Evolutionary conservation across 1,140 invertebrate species (phyloP).

Genomic region (Drosophila subobscura): DNA sequence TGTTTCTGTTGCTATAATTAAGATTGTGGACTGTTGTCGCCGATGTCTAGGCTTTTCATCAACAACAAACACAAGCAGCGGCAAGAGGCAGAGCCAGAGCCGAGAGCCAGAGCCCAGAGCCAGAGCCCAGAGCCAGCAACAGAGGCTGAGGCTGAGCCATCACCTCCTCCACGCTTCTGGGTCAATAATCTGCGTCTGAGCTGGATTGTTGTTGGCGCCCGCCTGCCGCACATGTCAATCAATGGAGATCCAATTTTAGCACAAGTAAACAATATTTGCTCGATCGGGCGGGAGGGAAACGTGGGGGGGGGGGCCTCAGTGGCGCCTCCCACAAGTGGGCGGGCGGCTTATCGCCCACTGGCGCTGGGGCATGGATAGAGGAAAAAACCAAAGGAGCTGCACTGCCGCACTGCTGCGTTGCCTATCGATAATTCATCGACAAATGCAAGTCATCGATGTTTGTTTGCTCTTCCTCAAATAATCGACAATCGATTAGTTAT

Average conservation of each 20-base stretch:
- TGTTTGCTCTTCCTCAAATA: no score
- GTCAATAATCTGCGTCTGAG: constrained; percentile 78
- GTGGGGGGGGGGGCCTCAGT: background rate
- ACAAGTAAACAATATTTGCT: constrained; percentile 79
- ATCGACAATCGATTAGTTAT: no score
- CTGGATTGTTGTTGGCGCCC: constrained; percentile 57
- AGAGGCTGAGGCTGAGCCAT: constrained; percentile 5
- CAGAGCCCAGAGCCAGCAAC: background rate
- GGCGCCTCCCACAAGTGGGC: constrained; percentile 29
- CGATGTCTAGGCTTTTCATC: constrained; percentile 68
- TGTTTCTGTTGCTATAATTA: constrained; percentile 19
- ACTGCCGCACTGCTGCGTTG: background rate
- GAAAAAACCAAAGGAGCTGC: constrained; percentile 31
- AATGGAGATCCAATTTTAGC: constrained; percentile 81
- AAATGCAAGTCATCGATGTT: constrained; percentile 9
- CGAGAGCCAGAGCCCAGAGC: constrained; percentile 7
- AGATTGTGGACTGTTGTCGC: constrained; percentile 56
- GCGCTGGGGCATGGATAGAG: constrained; percentile 23
- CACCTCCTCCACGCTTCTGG: constrained; percentile 68
- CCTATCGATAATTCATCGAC: background rate
- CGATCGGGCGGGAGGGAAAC: constrained; percentile 19
- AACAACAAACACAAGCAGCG: constrained; percentile 42
- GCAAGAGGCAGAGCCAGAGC: background rate
- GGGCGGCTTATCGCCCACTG: constrained; percentile 25
- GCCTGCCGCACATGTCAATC: constrained; percentile 70